A percentile compares a stretch with the other conserved stretches of the same genome.
phyloP scores from a whole-genome alignment of 2,888 invertebrate genomes.

The Drosophila fungiperda region DNA sequence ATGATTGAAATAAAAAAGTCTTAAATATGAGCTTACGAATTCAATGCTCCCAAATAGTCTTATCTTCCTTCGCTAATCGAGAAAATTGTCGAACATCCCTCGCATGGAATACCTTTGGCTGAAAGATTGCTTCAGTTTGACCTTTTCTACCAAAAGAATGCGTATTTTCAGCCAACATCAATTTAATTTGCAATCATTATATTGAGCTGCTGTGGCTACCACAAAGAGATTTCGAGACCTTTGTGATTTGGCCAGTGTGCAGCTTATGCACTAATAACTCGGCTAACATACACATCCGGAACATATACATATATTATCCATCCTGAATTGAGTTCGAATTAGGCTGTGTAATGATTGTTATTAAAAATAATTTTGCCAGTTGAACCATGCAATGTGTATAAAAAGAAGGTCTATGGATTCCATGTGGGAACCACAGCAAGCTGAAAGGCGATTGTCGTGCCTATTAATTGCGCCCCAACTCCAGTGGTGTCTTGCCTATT shows the following conservation, averaged over 20 bases:
- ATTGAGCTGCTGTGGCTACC: slow-evolving; percentile 47
- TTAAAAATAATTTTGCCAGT: slow-evolving; percentile 47
- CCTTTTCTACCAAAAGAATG: slow-evolving; percentile 21
- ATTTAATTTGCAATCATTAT: slow-evolving; percentile 61
- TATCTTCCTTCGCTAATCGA: background rate
- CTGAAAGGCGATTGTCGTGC: slow-evolving; percentile 51
- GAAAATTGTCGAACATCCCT: slow-evolving; percentile 2
- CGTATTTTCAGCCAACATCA: slow-evolving; percentile 26
- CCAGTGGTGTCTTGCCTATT: slow-evolving; percentile 34
- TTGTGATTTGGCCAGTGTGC: slow-evolving; percentile 31
- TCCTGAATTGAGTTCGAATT: slow-evolving; percentile 69
- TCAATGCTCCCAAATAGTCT: background rate
- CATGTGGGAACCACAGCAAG: slow-evolving; percentile 64
- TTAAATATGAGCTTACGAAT: background rate
- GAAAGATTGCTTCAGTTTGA: slow-evolving; percentile 9
- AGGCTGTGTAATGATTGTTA: slow-evolving; percentile 58
- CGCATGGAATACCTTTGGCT: slow-evolving; percentile 4
- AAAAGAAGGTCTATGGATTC: slow-evolving; percentile 28
- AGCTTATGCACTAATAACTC: slow-evolving; percentile 28
- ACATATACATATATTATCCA: slow-evolving; percentile 29
- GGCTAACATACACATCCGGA: slow-evolving; percentile 13
- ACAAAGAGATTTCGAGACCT: slow-evolving; percentile 64
- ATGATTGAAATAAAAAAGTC: background rate
- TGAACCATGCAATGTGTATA: slow-evolving; percentile 22
- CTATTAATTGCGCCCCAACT: slow-evolving; percentile 65